Conservation (phyloP, 53 echinoderm and acorn worm genomes). For the Henricia sp. region DNA sequence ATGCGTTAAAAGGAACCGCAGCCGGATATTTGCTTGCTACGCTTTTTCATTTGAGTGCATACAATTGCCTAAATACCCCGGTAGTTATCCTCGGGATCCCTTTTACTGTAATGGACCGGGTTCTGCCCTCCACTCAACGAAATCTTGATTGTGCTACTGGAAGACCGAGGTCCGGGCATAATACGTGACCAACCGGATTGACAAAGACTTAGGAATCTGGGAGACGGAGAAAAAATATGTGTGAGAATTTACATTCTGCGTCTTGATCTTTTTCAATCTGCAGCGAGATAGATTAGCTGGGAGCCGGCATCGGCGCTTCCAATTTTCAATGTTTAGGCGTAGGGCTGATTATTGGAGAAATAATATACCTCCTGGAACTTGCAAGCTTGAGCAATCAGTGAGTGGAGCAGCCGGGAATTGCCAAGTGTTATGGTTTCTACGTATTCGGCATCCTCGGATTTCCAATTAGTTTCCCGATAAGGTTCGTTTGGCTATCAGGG, state of each 20-base stretch:
- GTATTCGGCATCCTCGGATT: constrained; percentile 24
- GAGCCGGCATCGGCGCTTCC: not conserved
- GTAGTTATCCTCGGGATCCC: not conserved
- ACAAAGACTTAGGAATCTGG: not conserved
- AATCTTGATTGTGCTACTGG: not conserved
- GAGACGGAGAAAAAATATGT: not conserved
- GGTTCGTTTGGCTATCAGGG: constrained; percentile 2
- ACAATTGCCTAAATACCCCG: no score
- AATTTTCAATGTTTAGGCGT: not conserved
- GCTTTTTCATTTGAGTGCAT: no score
- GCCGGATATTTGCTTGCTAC: no score
- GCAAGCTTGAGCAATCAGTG: not conserved
- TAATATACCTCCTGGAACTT: constrained; percentile 9
- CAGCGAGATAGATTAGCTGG: not conserved
- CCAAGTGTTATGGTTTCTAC: not conserved
- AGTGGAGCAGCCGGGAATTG: not conserved
- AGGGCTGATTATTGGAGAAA: no score
- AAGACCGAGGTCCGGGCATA: not conserved
- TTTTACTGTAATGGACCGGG: not conserved
- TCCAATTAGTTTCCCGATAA: constrained; percentile 33
- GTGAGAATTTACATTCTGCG: not conserved
- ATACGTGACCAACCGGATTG: not conserved
- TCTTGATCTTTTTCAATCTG: constrained; percentile 24
- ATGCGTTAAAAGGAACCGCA: no score
- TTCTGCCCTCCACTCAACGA: not conserved